Conservation (phyloP, 2,888 invertebrate species). For the Junonia oenone region DNA sequence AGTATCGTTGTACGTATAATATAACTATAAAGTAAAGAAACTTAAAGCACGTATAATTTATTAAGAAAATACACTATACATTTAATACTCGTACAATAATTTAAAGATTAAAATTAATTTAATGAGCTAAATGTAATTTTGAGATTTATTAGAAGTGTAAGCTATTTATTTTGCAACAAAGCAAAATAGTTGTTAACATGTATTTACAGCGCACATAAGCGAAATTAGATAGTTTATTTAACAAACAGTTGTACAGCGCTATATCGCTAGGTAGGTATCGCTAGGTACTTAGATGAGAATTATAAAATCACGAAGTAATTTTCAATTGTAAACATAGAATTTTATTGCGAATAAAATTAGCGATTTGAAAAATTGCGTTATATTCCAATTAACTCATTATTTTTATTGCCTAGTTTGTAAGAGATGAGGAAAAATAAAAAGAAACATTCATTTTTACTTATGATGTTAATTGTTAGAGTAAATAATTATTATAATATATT, state of each 20-base stretch:
- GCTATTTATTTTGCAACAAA: conserved; percentile 1
- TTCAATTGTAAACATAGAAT: not conserved
- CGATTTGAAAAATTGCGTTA: too few relatives aligned
- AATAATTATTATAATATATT: too few relatives aligned
- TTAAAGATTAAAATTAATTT: not conserved
- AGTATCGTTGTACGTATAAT: too few relatives aligned
- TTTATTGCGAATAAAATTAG: not conserved
- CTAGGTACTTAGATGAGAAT: not conserved
- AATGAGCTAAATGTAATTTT: not conserved
- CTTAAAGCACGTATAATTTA: too few relatives aligned
- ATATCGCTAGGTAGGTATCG: too few relatives aligned
- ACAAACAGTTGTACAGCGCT: not conserved
- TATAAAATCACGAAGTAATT: not conserved
- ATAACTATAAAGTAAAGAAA: too few relatives aligned
- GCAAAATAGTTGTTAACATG: conserved; percentile 1
- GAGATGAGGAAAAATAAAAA: not conserved
- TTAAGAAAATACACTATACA: too few relatives aligned
- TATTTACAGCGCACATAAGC: conserved; percentile 8
- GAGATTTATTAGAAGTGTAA: not conserved
- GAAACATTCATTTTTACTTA: not conserved
- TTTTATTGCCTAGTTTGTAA: not conserved
- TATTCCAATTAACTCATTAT: not conserved
- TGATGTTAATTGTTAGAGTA: too few relatives aligned
- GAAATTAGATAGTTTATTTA: conserved; percentile 18
- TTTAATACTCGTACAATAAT: not conserved